Percentiles rank a stretch among this genome's conserved stretches.
Evolutionary conservation across 2,797 vertebrate genomes (phyloP).

Genomic region (Xyrichtys novacula): DNA sequence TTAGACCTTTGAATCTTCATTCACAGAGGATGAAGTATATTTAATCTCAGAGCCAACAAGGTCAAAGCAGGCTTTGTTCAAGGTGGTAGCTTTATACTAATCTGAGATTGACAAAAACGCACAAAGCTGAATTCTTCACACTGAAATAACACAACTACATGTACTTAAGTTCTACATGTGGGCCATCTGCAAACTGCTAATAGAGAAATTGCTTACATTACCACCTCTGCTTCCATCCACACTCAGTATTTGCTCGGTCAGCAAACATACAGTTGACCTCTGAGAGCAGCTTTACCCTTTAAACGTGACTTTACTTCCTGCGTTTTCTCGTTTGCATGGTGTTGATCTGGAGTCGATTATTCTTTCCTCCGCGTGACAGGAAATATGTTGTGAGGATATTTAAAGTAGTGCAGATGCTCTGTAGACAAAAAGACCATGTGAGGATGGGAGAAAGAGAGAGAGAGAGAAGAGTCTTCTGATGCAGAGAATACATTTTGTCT

Average conservation of each 20-base stretch:
- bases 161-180: too few relatives aligned
- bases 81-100: neutral
- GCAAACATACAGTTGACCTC: conserved; percentile 58
- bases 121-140: neutral
- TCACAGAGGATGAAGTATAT: neutral
- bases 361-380: conserved; percentile 4
- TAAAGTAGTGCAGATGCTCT: conserved; percentile 34
- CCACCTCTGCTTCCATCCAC: conserved; percentile 32
- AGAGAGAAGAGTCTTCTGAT: conserved; percentile 44
- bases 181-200: conserved; percentile 31
- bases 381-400: conserved; percentile 33
- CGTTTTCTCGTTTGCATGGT: conserved; percentile 12
- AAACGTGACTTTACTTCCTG: conserved; percentile 18
- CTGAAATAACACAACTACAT: conserved; percentile 25
- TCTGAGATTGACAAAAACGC: conserved; percentile 3
- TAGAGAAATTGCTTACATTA: conserved; percentile 42
- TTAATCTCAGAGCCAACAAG: conserved; percentile 2
- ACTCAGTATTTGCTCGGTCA: conserved; percentile 29
- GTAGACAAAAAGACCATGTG: conserved; percentile 30
- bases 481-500: conserved; percentile 67
- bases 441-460: too few relatives aligned
- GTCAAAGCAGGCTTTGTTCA: neutral
- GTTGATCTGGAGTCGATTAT: conserved; percentile 24
- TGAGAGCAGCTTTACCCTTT: conserved; percentile 27
- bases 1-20: neutral